Conservation (phyloP, 2,888 invertebrate species). For the Andricus quercusramuli region DNA sequence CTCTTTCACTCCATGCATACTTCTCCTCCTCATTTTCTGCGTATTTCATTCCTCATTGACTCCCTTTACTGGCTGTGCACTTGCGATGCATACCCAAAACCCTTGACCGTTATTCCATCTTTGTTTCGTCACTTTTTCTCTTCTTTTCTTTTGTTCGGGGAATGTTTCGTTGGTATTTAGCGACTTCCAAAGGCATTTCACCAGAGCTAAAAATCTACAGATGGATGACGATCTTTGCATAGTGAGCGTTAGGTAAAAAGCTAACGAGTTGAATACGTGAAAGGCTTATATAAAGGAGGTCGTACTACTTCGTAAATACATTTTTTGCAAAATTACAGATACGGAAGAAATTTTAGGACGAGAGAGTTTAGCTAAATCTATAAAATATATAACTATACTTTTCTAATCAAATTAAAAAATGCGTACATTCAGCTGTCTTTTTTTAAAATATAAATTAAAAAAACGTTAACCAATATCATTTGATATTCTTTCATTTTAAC, state of each 20-base stretch:
- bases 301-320: background rate
- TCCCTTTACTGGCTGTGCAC: background rate
- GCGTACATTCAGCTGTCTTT: no score
- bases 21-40: slow-evolving; percentile 9
- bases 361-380: no score
- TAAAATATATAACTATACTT: no score
- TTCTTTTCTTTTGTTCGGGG: slow-evolving; percentile 9
- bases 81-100: slow-evolving; percentile 22
- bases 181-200: slow-evolving; percentile 22
- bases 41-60: slow-evolving; percentile 22
- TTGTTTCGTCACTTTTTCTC: background rate
- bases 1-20: no score
- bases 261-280: background rate
- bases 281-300: background rate
- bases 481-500: no score
- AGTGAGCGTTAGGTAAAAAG: slow-evolving; percentile 7
- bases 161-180: slow-evolving; percentile 32
- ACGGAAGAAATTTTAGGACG: no score
- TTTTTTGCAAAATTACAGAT: no score
- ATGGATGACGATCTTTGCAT: slow-evolving; percentile 10
- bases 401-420: no score
- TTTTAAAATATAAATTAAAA: no score
- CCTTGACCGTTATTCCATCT: slow-evolving; percentile 10
- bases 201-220: background rate
- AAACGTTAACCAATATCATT: no score